A percentile compares a stretch with the other conserved stretches of the same genome.
These are phyloP conservation scores for Coregonus ussuriensis DNA, from an alignment of 2,797 vertebrate species.

Conservation along the genomic window DNA sequence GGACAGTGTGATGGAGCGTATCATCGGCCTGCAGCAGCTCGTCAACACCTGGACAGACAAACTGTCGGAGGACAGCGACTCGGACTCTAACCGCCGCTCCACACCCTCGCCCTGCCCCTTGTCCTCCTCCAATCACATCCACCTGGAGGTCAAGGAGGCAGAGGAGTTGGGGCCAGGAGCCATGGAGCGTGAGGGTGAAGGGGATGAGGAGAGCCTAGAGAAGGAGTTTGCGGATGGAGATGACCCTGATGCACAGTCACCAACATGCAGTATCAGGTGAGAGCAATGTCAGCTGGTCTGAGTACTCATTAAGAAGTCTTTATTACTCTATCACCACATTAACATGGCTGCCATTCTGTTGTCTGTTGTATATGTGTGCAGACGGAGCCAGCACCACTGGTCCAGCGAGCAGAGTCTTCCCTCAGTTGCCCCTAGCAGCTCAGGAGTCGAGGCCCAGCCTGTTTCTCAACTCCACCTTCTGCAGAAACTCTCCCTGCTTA, in stretches of 20 bases:
- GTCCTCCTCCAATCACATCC: slow-evolving; percentile 72
- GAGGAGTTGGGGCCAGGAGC: slow-evolving; percentile 35
- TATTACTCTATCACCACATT: too few relatives aligned
- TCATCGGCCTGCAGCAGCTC: slow-evolving; percentile 80
- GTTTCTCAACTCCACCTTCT: slow-evolving; percentile 77
- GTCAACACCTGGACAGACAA: slow-evolving; percentile 83
- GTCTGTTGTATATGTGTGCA: slow-evolving; percentile 32
- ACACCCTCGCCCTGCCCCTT: slow-evolving; percentile 70
- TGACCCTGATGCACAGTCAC: slow-evolving; percentile 31
- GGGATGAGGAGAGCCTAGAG: slow-evolving; percentile 31
- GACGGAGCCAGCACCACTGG: slow-evolving; percentile 66
- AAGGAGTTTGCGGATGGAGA: slow-evolving; percentile 38
- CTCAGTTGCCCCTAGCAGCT: slow-evolving; percentile 48
- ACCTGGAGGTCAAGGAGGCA: slow-evolving; percentile 66
- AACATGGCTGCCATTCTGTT: too few relatives aligned
- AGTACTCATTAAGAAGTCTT: background rate
- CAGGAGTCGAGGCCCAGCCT: slow-evolving; percentile 68
- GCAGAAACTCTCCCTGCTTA: slow-evolving; percentile 83
- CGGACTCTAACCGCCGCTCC: slow-evolving; percentile 69
- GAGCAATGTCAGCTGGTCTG: slow-evolving; percentile 33
- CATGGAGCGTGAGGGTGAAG: slow-evolving; percentile 33
- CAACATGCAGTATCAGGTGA: slow-evolving; percentile 47
- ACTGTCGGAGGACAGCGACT: slow-evolving; percentile 76
- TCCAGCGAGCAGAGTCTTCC: slow-evolving; percentile 68
- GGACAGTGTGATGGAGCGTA: slow-evolving; percentile 82